These are phyloP conservation scores for Anguilla pacifica DNA, from an alignment of 2,797 vertebrate genomes.

Conservation along the genomic window DNA sequence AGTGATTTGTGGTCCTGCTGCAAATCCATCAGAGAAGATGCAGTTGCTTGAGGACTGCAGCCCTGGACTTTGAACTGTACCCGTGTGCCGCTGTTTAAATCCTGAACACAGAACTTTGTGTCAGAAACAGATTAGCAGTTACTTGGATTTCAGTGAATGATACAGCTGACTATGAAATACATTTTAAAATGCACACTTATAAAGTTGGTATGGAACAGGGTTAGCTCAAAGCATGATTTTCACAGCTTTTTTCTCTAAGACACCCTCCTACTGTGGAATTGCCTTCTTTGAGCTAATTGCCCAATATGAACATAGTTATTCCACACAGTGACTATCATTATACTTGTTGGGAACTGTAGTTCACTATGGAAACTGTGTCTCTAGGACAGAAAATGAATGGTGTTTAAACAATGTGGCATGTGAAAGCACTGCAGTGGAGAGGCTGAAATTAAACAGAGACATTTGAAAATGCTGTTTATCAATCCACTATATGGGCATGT, in stretches of 20 bases:
- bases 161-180: background rate
- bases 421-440: background rate
- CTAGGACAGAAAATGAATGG: background rate
- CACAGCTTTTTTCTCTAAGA: background rate
- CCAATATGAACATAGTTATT: background rate
- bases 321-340: background rate
- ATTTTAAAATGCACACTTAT: background rate
- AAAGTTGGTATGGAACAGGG: background rate
- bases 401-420: background rate
- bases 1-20: background rate
- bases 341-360: background rate
- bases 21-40: background rate
- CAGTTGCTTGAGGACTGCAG: background rate
- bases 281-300: background rate
- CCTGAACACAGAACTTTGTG: background rate
- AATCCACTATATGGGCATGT: background rate
- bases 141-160: background rate
- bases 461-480: background rate
- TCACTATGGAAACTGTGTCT: background rate
- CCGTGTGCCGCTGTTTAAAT: background rate
- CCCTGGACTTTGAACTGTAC: background rate
- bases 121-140: background rate
- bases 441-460: background rate
- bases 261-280: background rate
- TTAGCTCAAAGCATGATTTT: background rate